Conservation (phyloP, 2,888 invertebrate species). For the Tachystola acroxantha region DNA sequence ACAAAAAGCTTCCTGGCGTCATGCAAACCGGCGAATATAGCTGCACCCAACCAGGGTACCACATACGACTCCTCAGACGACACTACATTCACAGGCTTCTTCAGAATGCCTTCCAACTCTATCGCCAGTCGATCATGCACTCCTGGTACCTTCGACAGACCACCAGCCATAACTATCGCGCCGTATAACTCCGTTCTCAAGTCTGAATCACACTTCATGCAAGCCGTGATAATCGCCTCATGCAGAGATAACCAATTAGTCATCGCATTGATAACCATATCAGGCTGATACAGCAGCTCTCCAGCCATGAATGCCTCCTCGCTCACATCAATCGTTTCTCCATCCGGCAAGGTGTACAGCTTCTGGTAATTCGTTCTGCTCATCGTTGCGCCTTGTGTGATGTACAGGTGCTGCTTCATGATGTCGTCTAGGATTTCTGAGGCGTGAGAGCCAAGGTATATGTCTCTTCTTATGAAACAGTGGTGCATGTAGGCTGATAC, state of each 20-base stretch:
- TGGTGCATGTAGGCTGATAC: conserved; percentile 33
- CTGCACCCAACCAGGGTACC: conserved; percentile 55
- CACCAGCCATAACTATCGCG: conserved; percentile 47
- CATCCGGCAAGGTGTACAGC: conserved; percentile 33
- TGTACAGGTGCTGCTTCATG: conserved; percentile 30
- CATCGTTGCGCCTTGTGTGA: conserved; percentile 31
- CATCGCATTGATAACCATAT: conserved; percentile 23
- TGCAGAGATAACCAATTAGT: conserved; percentile 33
- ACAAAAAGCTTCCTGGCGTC: conserved; percentile 45
- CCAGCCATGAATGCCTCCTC: conserved; percentile 43
- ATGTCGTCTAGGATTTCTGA: conserved; percentile 31
- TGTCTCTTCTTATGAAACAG: conserved; percentile 24
- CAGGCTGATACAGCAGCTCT: conserved; percentile 50
- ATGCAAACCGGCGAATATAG: conserved; percentile 48
- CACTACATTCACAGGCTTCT: conserved; percentile 31
- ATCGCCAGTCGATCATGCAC: conserved; percentile 33
- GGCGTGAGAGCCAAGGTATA: conserved; percentile 22
- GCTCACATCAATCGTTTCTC: conserved; percentile 38
- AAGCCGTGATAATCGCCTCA: conserved; percentile 30
- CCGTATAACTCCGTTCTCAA: conserved; percentile 34
- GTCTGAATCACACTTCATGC: conserved; percentile 46
- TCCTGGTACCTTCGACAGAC: conserved; percentile 42
- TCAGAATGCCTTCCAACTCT: conserved; percentile 31
- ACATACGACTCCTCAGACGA: conserved; percentile 41
- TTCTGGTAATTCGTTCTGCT: conserved; percentile 20